Evolutionary conservation across 2,113 vertebrate species (phyloP).

Genomic region (Grus americana): DNA sequence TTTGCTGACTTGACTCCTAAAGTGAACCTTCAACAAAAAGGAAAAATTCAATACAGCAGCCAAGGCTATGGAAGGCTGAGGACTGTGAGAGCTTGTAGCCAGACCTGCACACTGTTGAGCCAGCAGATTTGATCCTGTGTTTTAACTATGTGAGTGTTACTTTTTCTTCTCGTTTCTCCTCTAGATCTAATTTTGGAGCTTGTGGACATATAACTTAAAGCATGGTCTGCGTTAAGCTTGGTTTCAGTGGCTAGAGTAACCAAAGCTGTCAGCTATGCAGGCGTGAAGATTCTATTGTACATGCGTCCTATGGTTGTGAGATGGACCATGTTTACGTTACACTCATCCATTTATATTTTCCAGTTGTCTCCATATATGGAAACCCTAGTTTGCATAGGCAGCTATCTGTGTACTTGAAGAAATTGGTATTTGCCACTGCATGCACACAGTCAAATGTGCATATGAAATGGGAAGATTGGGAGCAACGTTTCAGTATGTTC

Average conservation of each 20-base stretch:
- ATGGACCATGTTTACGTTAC: accelerated
- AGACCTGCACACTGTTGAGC: not conserved
- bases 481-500: not conserved
- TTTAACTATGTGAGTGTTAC: not conserved
- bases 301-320: accelerated
- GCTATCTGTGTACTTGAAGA: not conserved
- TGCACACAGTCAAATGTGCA: not conserved
- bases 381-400: not conserved
- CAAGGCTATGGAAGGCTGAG: not conserved
- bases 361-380: not conserved
- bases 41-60: not conserved
- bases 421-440: not conserved
- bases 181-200: not conserved
- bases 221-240: not conserved
- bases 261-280: not conserved
- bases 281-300: not conserved
- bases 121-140: not conserved
- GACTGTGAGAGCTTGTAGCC: not conserved
- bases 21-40: not conserved
- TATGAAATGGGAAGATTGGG: not conserved
- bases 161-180: not conserved
- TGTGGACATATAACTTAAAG: not conserved
- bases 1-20: not conserved
- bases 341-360: not conserved
- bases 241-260: not conserved